Evolutionary conservation across 2,888 invertebrate genomes (phyloP).

Genomic region (Phortica magna): DNA sequence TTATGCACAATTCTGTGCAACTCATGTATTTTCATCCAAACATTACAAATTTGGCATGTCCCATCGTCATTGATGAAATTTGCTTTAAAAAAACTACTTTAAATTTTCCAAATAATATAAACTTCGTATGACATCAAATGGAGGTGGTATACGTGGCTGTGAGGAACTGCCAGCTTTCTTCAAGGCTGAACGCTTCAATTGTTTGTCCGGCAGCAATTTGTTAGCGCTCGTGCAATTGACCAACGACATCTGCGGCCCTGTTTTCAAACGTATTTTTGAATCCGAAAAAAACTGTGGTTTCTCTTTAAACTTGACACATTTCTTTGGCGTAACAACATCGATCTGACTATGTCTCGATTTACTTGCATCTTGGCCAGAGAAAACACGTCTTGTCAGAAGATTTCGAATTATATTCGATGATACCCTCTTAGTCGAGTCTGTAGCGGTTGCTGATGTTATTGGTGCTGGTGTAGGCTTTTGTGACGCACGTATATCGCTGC

Average conservation of each 20-base stretch:
- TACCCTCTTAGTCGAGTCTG: too few relatives aligned
- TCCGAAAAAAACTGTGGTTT: neutral
- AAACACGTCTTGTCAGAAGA: neutral
- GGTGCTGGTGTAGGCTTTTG: neutral
- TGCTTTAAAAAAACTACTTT: neutral
- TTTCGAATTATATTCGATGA: neutral
- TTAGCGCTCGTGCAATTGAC: neutral
- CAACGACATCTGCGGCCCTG: neutral
- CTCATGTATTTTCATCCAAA: neutral
- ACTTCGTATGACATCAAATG: conserved; percentile 38
- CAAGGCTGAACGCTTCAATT: too few relatives aligned
- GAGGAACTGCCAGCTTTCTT: neutral
- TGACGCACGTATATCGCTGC: too few relatives aligned
- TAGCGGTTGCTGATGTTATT: neutral
- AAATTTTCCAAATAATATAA: conserved; percentile 10
- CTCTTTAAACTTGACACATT: neutral
- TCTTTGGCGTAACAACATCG: neutral
- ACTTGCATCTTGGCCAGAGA: neutral
- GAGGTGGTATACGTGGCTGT: neutral
- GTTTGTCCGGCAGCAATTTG: neutral
- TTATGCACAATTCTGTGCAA: neutral
- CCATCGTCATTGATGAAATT: neutral
- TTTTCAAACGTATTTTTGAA: neutral
- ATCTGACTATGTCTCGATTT: neutral
- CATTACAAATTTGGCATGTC: neutral